Evolutionary conservation across 1,140 invertebrate genomes (phyloP).

Genomic region (Heliconius hermathena): DNA sequence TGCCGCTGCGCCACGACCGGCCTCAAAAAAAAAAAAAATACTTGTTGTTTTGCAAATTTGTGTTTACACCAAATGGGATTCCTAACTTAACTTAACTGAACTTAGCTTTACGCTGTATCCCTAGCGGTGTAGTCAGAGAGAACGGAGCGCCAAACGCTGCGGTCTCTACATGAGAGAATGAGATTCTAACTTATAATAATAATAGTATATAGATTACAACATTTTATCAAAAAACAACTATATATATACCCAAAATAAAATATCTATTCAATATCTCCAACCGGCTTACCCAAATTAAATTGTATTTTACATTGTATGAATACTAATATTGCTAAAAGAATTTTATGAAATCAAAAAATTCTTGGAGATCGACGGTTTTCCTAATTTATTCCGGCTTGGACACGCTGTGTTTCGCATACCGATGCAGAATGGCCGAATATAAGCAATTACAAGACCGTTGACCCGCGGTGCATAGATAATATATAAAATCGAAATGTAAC

Average conservation of each 20-base stretch:
- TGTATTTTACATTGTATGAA: background rate
- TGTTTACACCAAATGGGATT: no score
- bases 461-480: slow-evolving; percentile 24
- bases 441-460: slow-evolving; percentile 24
- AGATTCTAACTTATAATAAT: no score
- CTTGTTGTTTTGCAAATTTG: no score
- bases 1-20: no score
- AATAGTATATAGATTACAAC: no score
- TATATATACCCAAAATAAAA: background rate
- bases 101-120: no score
- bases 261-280: background rate
- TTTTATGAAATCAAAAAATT: background rate
- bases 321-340: background rate
- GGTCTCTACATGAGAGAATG: no score
- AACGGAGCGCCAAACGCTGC: no score
- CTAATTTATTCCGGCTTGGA: background rate
- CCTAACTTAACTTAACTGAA: no score
- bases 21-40: no score
- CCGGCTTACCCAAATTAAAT: background rate
- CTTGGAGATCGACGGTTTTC: background rate
- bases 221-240: no score
- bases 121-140: no score
- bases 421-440: slow-evolving; percentile 16
- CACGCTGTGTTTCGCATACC: slow-evolving; percentile 20
- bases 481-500: background rate